Evolutionary conservation across 2,797 vertebrate species (phyloP), one percentile per base, ranked within the genome.

Genomic region (Pogonophryne albipinna): DNA sequence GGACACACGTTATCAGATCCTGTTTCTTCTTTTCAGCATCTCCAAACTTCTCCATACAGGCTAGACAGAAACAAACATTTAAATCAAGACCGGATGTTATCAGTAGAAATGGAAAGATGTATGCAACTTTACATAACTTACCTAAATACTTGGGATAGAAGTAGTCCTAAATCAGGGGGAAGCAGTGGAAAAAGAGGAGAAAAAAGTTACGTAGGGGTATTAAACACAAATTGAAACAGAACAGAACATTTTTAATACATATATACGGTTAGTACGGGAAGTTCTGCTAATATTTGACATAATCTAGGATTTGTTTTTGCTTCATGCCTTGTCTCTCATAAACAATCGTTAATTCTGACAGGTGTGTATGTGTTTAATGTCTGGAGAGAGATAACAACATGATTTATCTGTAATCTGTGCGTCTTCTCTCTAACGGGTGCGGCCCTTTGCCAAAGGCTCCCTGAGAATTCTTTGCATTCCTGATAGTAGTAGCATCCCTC

Each of bases 61-160:
- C 98, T 99, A 80, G 53, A 95, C 71, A 65, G 80, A 70, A 66
- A 61, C n/a, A 67, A 66, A 72, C 74, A 58, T 38, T 4, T 59
- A 62, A 66, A 55, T 20, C 10, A 41, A 38, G 62, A 16, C 1
- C 1, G 10, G 10, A 13, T 34, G 34, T 61, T 44, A 41, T 41
- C 16, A 34, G 17, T 15, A 44, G 42, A 72, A 16, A 57, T 56
- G 53, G 60, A 79, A 27, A 19, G 50, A 55, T 77, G 64, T n/a
- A 51, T 66, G 53, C 2, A 53, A 23, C 71, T 64, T 47, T 38
- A 9, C 64, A 56, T 16, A 55, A 96, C 98, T 97, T 93, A 99
- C 98, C 96, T 82, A 96, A 86, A 88, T 99, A 99, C 91, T 94
- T 96, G 41, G 97, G 97, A 82, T 96, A 99, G 93, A 99, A 99